Conservation (phyloP, 2,888 invertebrate species). For the Parnassius apollo region DNA sequence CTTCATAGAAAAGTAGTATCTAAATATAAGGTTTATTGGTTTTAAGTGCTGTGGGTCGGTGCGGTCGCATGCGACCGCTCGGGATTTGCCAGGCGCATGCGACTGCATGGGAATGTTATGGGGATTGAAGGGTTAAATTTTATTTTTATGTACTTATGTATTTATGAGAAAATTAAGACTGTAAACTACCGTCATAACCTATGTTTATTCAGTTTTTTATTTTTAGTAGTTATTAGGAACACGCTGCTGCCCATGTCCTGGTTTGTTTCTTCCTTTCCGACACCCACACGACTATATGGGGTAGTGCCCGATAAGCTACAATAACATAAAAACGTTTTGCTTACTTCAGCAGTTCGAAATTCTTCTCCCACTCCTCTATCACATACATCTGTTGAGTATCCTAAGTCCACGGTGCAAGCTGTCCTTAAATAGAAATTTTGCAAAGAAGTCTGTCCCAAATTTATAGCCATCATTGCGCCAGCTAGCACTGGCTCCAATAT, state of each 20-base stretch:
- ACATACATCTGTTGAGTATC: constrained; percentile 82
- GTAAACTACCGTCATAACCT: too few relatives aligned
- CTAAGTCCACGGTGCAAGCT: constrained; percentile 86
- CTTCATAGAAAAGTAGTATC: too few relatives aligned
- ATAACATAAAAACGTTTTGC: not conserved
- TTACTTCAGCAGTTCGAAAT: constrained; percentile 62
- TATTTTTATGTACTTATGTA: not conserved
- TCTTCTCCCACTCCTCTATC: constrained; percentile 74
- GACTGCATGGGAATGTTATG: too few relatives aligned
- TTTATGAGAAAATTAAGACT: not conserved
- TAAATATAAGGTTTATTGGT: too few relatives aligned
- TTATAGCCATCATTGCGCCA: constrained; percentile 83
- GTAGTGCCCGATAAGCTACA: not conserved
- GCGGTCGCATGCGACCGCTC: too few relatives aligned
- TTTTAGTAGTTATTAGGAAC: too few relatives aligned
- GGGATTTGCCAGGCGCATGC: too few relatives aligned
- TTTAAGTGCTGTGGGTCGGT: too few relatives aligned
- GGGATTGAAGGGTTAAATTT: not conserved
- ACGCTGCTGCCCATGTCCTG: too few relatives aligned
- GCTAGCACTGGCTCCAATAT: constrained; percentile 87
- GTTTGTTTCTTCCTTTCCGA: too few relatives aligned
- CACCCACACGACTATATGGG: too few relatives aligned
- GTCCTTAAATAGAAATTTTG: constrained; percentile 88
- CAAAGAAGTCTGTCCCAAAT: constrained; percentile 83
- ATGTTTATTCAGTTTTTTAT: too few relatives aligned